phyloP scores from a whole-genome alignment of 2,797 vertebrate genomes.

The Chrysocyon brachyurus region DNA sequence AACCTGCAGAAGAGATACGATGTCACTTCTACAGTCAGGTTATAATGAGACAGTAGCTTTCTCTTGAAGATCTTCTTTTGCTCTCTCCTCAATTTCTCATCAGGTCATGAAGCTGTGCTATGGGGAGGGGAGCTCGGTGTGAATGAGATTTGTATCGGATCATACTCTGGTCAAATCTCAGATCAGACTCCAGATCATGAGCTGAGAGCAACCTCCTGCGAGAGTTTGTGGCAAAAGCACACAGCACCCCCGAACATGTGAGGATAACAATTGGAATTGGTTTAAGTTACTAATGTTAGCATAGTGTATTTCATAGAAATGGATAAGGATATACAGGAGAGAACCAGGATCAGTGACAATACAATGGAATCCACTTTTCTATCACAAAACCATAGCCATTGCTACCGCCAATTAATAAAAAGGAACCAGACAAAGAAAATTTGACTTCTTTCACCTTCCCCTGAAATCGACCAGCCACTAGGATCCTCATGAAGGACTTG shows the following conservation, averaged over 20 bases:
- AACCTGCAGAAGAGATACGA: background rate
- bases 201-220: background rate
- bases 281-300: background rate
- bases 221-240: background rate
- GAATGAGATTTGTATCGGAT: background rate
- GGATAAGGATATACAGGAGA: background rate
- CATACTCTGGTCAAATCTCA: background rate
- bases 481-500: background rate
- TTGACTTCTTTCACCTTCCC: background rate
- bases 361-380: background rate
- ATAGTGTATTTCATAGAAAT: background rate
- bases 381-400: background rate
- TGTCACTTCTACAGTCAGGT: background rate
- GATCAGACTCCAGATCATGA: background rate
- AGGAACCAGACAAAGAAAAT: background rate
- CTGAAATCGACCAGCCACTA: background rate
- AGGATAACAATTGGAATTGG: background rate
- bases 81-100: background rate
- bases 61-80: background rate
- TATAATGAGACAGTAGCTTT: background rate
- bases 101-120: background rate
- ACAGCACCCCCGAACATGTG: background rate
- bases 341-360: background rate
- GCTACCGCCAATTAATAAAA: background rate
- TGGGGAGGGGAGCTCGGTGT: no score